A percentile compares a stretch with the other conserved stretches of the same genome.
Evolutionary conservation across 2,797 vertebrate species (phyloP).

Genomic region (Tauraco hartlaubi): DNA sequence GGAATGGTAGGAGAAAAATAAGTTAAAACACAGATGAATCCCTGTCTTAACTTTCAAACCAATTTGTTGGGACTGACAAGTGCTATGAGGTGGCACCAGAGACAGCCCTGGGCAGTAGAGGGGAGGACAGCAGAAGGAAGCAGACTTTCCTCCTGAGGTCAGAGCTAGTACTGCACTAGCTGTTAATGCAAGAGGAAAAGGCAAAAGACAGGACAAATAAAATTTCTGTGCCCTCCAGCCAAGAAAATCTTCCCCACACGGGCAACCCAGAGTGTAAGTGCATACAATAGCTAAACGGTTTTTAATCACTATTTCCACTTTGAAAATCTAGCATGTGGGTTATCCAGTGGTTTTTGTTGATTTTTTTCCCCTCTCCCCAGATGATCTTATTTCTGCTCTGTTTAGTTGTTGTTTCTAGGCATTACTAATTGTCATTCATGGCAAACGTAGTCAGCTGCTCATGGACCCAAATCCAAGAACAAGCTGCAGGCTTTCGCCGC

Average conservation of each 20-base stretch:
- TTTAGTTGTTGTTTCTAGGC: slow-evolving; percentile 54
- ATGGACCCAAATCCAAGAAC: background rate
- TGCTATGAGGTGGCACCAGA: background rate
- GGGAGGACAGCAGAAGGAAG: background rate
- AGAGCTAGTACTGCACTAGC: background rate
- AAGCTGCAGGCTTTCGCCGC: background rate
- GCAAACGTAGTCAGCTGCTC: background rate
- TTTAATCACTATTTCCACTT: background rate
- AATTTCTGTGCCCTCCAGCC: background rate
- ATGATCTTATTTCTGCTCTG: slow-evolving; percentile 41
- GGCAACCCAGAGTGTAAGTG: background rate
- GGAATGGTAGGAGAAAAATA: background rate
- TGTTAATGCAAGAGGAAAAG: background rate
- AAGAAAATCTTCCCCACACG: background rate
- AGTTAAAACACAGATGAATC: background rate
- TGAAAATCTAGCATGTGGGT: slow-evolving; percentile 20
- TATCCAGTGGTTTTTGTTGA: background rate
- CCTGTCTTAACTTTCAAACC: background rate
- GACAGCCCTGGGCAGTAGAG: background rate
- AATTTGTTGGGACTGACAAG: background rate
- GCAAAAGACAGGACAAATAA: background rate
- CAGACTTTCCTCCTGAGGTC: background rate
- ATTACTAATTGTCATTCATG: slow-evolving; percentile 18
- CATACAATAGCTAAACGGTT: background rate
- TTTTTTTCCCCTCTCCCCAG: background rate